Conservation (phyloP, 2,888 invertebrate species). For the Atherix ibis region DNA sequence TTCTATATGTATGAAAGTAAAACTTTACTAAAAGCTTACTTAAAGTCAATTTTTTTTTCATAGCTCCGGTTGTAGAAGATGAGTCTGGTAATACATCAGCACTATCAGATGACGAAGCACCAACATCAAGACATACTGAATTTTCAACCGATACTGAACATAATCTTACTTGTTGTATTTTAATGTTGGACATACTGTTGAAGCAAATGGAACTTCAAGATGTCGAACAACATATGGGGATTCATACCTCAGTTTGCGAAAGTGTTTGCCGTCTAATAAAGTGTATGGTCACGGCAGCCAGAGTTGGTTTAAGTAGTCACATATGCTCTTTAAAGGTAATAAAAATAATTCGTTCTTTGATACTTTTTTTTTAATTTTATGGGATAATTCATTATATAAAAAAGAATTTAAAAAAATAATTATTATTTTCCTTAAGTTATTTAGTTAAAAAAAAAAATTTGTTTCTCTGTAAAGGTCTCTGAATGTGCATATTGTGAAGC, state of each 20-base stretch:
- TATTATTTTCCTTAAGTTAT: not conserved
- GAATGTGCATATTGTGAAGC: constrained; percentile 90
- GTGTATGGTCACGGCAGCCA: constrained; percentile 57
- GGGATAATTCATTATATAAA: too few species aligned
- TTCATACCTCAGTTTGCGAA: constrained; percentile 57
- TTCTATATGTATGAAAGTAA: constrained; percentile 37
- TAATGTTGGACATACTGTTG: constrained; percentile 87
- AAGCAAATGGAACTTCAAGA: constrained; percentile 89
- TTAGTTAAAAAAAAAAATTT: not conserved
- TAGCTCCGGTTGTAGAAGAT: constrained; percentile 50
- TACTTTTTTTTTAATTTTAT: not conserved
- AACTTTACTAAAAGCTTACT: not conserved
- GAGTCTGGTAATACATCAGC: constrained; percentile 52
- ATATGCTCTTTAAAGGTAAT: constrained; percentile 37
- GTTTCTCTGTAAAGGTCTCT: constrained; percentile 20
- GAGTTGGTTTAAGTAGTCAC: constrained; percentile 48
- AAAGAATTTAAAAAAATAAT: not conserved
- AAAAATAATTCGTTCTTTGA: not conserved
- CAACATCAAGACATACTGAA: constrained; percentile 43
- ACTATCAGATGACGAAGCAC: constrained; percentile 51
- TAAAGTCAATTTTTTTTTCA: constrained; percentile 2
- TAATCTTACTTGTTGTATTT: constrained; percentile 85
- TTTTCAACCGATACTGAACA: constrained; percentile 55
- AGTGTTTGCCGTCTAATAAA: constrained; percentile 59
- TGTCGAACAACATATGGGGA: constrained; percentile 63